These are phyloP conservation scores for Leptogaster cylindrica DNA, from an alignment of 2,888 invertebrate species.

Conservation along the genomic window DNA sequence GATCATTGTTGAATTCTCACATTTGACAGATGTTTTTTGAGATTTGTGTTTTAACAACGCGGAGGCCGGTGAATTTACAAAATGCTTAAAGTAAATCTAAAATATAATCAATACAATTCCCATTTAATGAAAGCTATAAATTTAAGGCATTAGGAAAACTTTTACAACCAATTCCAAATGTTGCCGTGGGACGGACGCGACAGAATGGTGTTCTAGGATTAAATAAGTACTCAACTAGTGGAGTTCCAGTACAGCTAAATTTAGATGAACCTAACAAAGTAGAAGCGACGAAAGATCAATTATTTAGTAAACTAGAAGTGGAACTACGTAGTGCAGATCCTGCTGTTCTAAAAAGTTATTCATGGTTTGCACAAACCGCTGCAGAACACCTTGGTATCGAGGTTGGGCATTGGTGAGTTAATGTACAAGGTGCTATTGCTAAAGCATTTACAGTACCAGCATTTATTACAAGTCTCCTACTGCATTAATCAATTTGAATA, in stretches of 20 bases:
- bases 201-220: too few species aligned
- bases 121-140: too few species aligned
- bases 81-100: background rate
- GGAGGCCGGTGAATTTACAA: background rate
- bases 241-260: background rate
- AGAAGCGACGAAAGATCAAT: conserved; percentile 75
- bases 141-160: background rate
- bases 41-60: background rate
- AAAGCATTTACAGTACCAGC: too few species aligned
- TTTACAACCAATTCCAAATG: background rate
- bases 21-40: background rate
- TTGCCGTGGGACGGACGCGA: too few species aligned
- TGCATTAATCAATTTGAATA: conserved; percentile 32
- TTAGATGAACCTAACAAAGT: conserved; percentile 2
- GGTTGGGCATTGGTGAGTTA: conserved; percentile 71
- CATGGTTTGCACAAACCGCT: conserved; percentile 80
- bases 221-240: background rate
- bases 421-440: background rate
- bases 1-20: too few species aligned
- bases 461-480: too few species aligned
- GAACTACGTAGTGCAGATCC: conserved; percentile 88
- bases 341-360: conserved; percentile 87
- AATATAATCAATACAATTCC: background rate
- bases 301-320: conserved; percentile 82
- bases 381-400: conserved; percentile 82